These are phyloP conservation scores for Hanleya hanleyi DNA, from an alignment of 2,888 invertebrate genomes.

Conservation along the genomic window DNA sequence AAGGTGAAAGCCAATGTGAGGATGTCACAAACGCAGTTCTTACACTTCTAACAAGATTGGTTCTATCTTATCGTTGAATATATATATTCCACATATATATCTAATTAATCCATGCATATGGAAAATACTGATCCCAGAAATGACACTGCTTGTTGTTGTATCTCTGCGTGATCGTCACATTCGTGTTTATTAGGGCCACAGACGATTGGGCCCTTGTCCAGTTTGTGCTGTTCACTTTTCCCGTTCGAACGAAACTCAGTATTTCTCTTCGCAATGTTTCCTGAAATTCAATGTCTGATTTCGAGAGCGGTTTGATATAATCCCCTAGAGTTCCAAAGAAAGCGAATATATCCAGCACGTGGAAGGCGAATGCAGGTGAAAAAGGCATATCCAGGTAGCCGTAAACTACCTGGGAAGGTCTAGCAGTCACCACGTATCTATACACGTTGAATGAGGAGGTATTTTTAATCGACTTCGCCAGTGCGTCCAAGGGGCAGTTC, in stretches of 20 bases:
- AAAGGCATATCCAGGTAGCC: background rate
- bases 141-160: background rate
- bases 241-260: background rate
- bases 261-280: background rate
- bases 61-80: no score
- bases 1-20: no score
- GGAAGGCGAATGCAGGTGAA: background rate
- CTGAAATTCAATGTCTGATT: background rate
- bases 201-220: background rate
- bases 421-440: background rate
- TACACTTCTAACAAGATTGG: no score
- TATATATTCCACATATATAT: no score
- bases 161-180: background rate
- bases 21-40: no score
- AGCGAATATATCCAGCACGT: background rate
- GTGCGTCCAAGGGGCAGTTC: background rate
- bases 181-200: background rate
- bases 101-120: background rate
- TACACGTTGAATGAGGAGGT: background rate
- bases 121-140: conserved; percentile 2
- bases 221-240: background rate
- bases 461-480: background rate
- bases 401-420: background rate
- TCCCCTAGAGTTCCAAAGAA: background rate
- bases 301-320: background rate